A percentile compares a stretch with the other conserved stretches of the same genome.
phyloP scores from a whole-genome alignment of 2,888 invertebrate species.

The Eupithecia centaureata region DNA sequence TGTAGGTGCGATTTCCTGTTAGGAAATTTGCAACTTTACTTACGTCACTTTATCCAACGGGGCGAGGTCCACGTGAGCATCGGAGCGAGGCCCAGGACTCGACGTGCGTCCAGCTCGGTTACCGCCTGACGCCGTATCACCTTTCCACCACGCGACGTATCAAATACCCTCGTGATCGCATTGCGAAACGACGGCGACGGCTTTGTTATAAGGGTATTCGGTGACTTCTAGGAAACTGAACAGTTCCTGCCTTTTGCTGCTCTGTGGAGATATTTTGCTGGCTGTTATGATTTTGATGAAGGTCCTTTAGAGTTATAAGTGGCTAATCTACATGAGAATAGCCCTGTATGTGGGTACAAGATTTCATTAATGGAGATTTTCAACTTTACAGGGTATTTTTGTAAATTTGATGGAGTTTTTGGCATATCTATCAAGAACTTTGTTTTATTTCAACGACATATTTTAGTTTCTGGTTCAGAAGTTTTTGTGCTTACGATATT shows the following conservation, averaged over 20 bases:
- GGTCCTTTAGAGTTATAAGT: neutral
- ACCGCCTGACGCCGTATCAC: conserved; percentile 70
- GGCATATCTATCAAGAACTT: neutral
- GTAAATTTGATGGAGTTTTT: neutral
- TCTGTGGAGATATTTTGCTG: neutral
- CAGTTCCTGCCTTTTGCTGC: conserved; percentile 27
- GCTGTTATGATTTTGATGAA: neutral
- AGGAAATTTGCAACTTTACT: too few relatives aligned
- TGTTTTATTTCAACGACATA: neutral
- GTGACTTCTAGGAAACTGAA: conserved; percentile 41
- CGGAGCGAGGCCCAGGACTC: conserved; percentile 61
- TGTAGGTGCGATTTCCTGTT: too few relatives aligned
- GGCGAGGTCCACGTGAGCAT: conserved; percentile 50
- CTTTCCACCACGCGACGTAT: conserved; percentile 49
- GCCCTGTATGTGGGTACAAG: too few relatives aligned
- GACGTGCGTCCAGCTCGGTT: conserved; percentile 71
- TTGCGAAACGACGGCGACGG: conserved; percentile 50
- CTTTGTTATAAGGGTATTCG: conserved; percentile 38
- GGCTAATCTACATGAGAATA: too few relatives aligned
- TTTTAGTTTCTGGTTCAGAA: neutral
- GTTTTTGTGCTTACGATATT: neutral
- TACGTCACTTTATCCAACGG: too few relatives aligned
- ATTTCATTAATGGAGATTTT: neutral
- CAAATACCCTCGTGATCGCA: conserved; percentile 52
- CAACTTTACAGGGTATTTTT: neutral